A percentile compares a stretch with the other conserved stretches of the same genome.
Conservation (phyloP, 2,797 vertebrate genomes). For the Pogoniulus pusillus region DNA sequence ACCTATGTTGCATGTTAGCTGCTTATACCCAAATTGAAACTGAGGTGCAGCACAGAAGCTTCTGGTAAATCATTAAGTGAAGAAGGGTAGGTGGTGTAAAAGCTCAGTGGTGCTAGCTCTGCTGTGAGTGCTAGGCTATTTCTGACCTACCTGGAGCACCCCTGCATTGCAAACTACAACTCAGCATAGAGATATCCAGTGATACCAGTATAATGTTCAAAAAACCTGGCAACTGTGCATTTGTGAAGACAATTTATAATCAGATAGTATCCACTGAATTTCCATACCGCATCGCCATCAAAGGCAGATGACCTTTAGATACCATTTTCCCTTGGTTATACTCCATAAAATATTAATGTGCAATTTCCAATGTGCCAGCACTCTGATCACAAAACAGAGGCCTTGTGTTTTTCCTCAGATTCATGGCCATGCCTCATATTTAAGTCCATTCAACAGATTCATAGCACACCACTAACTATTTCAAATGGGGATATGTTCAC, state of each 20-base stretch:
- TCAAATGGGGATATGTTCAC: constrained; percentile 54
- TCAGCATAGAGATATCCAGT: neutral
- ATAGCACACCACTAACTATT: constrained; percentile 41
- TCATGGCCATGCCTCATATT: neutral
- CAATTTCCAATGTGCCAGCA: neutral
- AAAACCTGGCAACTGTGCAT: neutral
- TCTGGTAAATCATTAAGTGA: neutral
- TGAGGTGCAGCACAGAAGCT: neutral
- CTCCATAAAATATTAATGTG: constrained; percentile 36
- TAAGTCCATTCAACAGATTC: constrained; percentile 37
- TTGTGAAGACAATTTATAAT: neutral
- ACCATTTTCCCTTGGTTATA: neutral
- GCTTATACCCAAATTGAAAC: neutral
- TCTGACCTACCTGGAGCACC: neutral
- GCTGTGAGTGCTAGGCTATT: neutral
- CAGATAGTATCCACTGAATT: neutral
- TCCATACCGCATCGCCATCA: neutral
- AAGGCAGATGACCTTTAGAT: constrained; percentile 21
- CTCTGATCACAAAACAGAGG: neutral
- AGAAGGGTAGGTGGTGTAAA: neutral
- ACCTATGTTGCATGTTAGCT: neutral
- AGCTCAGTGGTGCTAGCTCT: neutral
- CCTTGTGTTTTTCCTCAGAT: neutral
- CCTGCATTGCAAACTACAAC: neutral
- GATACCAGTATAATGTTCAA: neutral